Evolutionary conservation across 2,113 vertebrate species (phyloP), one percentile per base, ranked within the genome.

Genomic region (Engraulis encrasicolus): DNA sequence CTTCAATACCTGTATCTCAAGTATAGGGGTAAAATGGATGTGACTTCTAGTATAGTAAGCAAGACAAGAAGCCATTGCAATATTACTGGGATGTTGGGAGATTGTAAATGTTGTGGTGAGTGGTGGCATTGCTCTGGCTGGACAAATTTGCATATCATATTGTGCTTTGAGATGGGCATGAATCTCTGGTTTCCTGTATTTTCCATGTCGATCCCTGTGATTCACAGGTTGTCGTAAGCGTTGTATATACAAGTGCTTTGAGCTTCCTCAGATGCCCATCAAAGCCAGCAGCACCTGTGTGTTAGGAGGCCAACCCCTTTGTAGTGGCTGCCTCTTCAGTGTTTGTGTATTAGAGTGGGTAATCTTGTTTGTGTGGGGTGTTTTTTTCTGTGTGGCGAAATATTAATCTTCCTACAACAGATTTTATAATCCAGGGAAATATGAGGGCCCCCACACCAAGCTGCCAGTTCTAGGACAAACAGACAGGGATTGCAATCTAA

Each of bases 361-460:
- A 80, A 38, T 80, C 38, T 78, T 78, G 38, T 79, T 58, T 36
- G 38, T 66, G n/a, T 54, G 79, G 37, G 34, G 52, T 61, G 58
- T 61, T 6, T 61, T 6, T 66, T 66, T 31, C 9, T 27, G 23
- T 66, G n/a, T 6, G 58, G 81, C 48, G 37, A 50, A 50, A 82
- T 78, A 80, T 38, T 66, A 78, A 86, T 81, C 81, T n/a, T 50
- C 78, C 37, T 84, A 78, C 49, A 58, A 19, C 14, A 81, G 83
- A 50, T n/a, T 84, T 82, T 80, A 84, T 84, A 82, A 84, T 84
- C 83, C 79, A 34, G 12, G n/a, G 38, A 14, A 82, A 78, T 78
- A 49, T 82, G 81, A 66, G 45, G 36, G n/a, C n/a, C 84, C 34
- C 36, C 58, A 66, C 58, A 61, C 52, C n/a, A n/a, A 77, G 18